Conservation (phyloP, 2,888 invertebrate genomes). For the Conistra vaccinii region DNA sequence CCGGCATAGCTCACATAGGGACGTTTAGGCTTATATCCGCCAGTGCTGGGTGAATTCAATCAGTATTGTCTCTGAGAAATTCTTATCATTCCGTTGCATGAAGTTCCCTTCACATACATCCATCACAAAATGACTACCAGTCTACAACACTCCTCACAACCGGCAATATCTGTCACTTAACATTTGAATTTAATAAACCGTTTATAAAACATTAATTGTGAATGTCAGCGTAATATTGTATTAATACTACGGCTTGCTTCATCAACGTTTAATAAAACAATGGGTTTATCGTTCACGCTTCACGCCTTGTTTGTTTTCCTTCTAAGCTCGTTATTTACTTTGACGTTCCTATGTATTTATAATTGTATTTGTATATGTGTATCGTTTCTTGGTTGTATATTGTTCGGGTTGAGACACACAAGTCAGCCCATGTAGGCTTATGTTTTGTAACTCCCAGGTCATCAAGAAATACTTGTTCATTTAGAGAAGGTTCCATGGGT, state of each 20-base stretch:
- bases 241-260: slow-evolving; percentile 48
- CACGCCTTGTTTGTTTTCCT: slow-evolving; percentile 47
- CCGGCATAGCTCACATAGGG: too few relatives aligned
- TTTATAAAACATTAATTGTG: slow-evolving; percentile 51
- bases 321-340: slow-evolving; percentile 55
- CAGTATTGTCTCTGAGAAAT: background rate
- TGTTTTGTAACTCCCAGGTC: background rate
- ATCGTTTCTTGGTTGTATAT: slow-evolving; percentile 6
- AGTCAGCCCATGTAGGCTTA: background rate
- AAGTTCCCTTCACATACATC: background rate
- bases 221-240: slow-evolving; percentile 55
- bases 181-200: slow-evolving; percentile 40
- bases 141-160: background rate
- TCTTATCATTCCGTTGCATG: too few relatives aligned
- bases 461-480: background rate
- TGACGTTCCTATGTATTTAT: slow-evolving; percentile 26
- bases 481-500: background rate
- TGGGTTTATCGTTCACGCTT: slow-evolving; percentile 55
- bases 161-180: slow-evolving; percentile 6
- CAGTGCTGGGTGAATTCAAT: background rate
- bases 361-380: slow-evolving; percentile 19
- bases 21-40: too few relatives aligned
- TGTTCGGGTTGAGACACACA: background rate
- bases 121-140: background rate
- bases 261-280: slow-evolving; percentile 64